These are phyloP conservation scores for Silurus asotus DNA, from an alignment of 2,113 vertebrate species.

Conservation along the genomic window DNA sequence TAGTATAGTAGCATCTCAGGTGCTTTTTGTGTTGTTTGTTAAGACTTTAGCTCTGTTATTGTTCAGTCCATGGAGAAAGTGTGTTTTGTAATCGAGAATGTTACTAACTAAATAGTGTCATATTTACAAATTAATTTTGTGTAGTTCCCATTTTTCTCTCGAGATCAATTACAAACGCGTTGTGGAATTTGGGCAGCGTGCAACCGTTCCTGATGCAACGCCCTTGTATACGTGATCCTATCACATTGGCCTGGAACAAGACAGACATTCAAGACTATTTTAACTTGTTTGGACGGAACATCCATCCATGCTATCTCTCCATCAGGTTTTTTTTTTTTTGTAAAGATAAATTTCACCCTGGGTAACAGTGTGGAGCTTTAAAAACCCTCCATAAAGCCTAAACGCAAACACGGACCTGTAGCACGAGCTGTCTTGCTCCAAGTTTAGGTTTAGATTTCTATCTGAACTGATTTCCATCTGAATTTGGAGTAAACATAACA, in stretches of 20 bases:
- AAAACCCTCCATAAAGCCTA: conserved; percentile 58
- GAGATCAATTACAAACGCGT: conserved; percentile 45
- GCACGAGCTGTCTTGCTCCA: conserved; percentile 55
- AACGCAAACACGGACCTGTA: conserved; percentile 59
- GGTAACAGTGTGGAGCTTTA: conserved; percentile 61
- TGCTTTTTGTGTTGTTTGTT: background rate
- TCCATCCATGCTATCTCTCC: conserved; percentile 62
- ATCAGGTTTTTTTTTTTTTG: conserved; percentile 57
- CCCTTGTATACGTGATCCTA: conserved; percentile 59
- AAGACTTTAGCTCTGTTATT: background rate
- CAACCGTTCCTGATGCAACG: conserved; percentile 33
- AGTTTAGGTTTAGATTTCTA: conserved; percentile 64
- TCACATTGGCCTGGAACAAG: conserved; percentile 57
- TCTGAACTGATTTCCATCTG: conserved; percentile 67
- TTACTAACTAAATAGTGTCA: background rate
- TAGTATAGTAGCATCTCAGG: background rate
- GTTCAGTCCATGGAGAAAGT: background rate
- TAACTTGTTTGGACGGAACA: conserved; percentile 64
- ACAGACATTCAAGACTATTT: conserved; percentile 59
- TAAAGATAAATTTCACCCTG: conserved; percentile 64
- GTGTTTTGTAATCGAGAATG: conserved; percentile 7
- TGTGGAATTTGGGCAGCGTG: conserved; percentile 47
- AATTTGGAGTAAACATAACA: conserved; percentile 67
- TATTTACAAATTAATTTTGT: conserved; percentile 29
- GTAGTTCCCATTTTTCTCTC: conserved; percentile 32